Percentiles rank a stretch among this genome's conserved stretches.
Conservation (phyloP, 2,888 invertebrate genomes). For the Augochlorella aurata region DNA sequence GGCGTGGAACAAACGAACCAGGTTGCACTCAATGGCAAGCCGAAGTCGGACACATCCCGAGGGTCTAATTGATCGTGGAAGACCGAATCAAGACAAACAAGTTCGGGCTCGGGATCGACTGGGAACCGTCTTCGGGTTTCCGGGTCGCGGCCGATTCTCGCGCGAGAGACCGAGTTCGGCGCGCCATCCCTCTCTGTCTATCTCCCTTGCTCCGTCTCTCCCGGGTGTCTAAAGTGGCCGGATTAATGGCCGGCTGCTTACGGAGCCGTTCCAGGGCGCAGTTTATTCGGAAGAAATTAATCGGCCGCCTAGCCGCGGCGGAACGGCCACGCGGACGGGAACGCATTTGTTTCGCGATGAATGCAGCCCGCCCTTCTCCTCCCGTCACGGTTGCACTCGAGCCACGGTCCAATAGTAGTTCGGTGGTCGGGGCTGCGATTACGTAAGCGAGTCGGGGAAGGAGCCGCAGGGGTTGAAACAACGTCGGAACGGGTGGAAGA, state of each 20-base stretch:
- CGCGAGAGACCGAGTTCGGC: too few species aligned
- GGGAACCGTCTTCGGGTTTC: slow-evolving; percentile 21
- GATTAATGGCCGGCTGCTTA: slow-evolving; percentile 45
- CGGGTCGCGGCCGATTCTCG: background rate
- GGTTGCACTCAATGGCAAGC: background rate
- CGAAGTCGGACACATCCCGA: slow-evolving; percentile 4
- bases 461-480: background rate
- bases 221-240: slow-evolving; percentile 29
- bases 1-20: slow-evolving; percentile 3
- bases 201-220: background rate
- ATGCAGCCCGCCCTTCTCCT: background rate
- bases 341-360: slow-evolving; percentile 15
- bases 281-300: slow-evolving; percentile 46
- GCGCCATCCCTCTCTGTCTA: too few species aligned
- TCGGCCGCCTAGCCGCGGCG: slow-evolving; percentile 5
- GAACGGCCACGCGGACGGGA: background rate
- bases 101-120: slow-evolving; percentile 30
- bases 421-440: background rate
- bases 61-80: slow-evolving; percentile 43
- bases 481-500: background rate
- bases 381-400: background rate
- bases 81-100: slow-evolving; percentile 52
- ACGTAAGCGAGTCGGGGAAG: background rate
- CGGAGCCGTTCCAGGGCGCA: slow-evolving; percentile 5
- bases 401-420: background rate